Evolutionary conservation across 2,888 invertebrate genomes (phyloP).

Genomic region (Stratiomys singularior): DNA sequence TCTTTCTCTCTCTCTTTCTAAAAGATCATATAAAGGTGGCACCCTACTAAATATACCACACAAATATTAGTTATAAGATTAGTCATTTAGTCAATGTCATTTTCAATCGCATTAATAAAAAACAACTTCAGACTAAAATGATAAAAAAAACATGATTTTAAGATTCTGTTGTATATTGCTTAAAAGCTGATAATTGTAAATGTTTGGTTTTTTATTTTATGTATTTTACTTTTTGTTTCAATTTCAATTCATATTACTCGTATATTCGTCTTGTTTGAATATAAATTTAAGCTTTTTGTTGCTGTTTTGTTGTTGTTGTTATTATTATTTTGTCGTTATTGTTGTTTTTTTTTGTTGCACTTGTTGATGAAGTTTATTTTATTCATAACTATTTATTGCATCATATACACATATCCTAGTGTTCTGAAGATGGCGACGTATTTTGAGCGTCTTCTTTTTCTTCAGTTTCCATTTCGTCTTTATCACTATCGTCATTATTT

Average conservation of each 20-base stretch:
- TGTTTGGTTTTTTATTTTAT: neutral
- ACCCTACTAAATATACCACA: conserved; percentile 31
- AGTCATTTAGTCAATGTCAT: neutral
- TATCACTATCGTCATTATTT: conserved; percentile 49
- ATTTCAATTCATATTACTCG: neutral
- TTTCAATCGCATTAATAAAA: conserved; percentile 10
- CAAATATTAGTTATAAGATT: neutral
- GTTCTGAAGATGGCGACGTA: conserved; percentile 53
- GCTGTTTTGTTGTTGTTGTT: conserved; percentile 33
- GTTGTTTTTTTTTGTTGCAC: conserved; percentile 14
- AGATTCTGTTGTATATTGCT: conserved; percentile 35
- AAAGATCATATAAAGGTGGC: conserved; percentile 31
- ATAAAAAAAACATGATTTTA: conserved; percentile 13
- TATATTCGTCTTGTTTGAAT: conserved; percentile 2
- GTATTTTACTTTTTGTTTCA: conserved; percentile 4
- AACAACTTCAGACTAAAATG: neutral
- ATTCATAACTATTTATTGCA: conserved; percentile 4
- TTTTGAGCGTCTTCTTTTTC: conserved; percentile 53
- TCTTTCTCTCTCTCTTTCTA: neutral
- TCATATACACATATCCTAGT: conserved; percentile 41
- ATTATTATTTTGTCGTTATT: conserved; percentile 24
- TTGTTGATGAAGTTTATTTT: neutral
- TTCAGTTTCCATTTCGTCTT: conserved; percentile 53
- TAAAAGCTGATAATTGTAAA: conserved; percentile 22
- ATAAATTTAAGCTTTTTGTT: conserved; percentile 40